Conservation (phyloP, 2,113 vertebrate species). For the Pholis gunnellus region DNA sequence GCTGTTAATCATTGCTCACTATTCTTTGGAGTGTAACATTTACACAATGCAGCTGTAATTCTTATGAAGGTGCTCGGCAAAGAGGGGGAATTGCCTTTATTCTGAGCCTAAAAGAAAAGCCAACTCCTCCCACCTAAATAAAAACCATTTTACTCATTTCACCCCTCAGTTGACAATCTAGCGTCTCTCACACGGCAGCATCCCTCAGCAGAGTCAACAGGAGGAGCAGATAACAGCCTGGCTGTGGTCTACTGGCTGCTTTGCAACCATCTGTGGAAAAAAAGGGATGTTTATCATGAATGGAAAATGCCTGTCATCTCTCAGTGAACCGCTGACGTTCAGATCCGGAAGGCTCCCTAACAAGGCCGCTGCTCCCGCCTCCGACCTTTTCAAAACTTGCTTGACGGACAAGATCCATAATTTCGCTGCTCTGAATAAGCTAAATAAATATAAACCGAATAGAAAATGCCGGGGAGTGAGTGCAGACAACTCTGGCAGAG, state of each 20-base stretch:
- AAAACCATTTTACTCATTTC: constrained; percentile 41
- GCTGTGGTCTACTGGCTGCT: constrained; percentile 47
- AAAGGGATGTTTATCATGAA: constrained; percentile 42
- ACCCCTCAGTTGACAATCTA: constrained; percentile 37
- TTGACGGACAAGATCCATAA: constrained; percentile 16
- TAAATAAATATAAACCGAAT: constrained; percentile 31
- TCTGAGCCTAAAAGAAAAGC: background rate
- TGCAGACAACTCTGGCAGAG: constrained; percentile 23
- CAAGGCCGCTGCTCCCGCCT: constrained; percentile 1
- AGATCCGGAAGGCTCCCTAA: constrained; percentile 18
- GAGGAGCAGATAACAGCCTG: constrained; percentile 58
- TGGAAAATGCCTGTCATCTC: constrained; percentile 56
- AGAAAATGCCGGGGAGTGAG: constrained; percentile 31
- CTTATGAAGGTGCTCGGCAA: background rate
- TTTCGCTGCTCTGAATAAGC: constrained; percentile 20
- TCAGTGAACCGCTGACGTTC: constrained; percentile 27
- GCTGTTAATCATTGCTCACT: constrained; percentile 5
- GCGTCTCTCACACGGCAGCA: constrained; percentile 28
- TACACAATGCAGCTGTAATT: constrained; percentile 3
- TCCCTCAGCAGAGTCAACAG: constrained; percentile 24
- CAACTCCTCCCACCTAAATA: constrained; percentile 19
- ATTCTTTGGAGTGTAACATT: constrained; percentile 2
- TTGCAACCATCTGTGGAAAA: constrained; percentile 47
- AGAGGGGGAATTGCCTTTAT: background rate
- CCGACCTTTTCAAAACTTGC: constrained; percentile 41